These are phyloP conservation scores for Caloenas nicobarica DNA, from an alignment of 2,113 vertebrate genomes.

Conservation along the genomic window DNA sequence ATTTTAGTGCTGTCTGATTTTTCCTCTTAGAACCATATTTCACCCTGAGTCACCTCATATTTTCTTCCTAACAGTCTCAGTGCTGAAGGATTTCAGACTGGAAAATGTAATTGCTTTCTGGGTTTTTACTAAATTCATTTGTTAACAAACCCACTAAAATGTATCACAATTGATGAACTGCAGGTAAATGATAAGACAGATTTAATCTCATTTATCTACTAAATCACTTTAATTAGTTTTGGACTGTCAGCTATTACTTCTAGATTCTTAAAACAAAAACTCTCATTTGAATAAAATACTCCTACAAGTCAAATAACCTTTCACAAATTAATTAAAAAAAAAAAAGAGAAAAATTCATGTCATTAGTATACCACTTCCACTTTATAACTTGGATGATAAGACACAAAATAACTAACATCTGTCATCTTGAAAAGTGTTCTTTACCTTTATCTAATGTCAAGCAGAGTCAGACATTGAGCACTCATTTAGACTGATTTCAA, in stretches of 20 bases:
- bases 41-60: background rate
- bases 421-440: background rate
- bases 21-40: background rate
- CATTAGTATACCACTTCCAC: background rate
- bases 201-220: constrained; percentile 28
- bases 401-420: background rate
- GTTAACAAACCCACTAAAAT: constrained; percentile 27
- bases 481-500: constrained; percentile 39
- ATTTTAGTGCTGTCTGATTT: background rate
- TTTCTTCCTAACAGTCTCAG: background rate
- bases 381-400: background rate
- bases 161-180: background rate
- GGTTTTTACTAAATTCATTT: constrained; percentile 11
- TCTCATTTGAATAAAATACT: background rate
- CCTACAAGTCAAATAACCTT: background rate
- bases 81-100: background rate
- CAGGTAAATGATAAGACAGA: constrained; percentile 14
- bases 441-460: background rate
- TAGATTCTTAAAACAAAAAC: background rate
- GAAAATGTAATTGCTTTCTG: constrained; percentile 38
- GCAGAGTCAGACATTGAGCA: background rate
- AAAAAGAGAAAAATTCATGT: rapidly evolving
- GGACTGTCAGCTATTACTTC: background rate
- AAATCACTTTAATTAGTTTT: constrained; percentile 32
- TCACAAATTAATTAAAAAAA: background rate